Percentiles rank a stretch among this genome's conserved stretches.
These are phyloP conservation scores for Coregonus ussuriensis DNA, from an alignment of 2,797 vertebrate genomes.

Conservation along the genomic window DNA sequence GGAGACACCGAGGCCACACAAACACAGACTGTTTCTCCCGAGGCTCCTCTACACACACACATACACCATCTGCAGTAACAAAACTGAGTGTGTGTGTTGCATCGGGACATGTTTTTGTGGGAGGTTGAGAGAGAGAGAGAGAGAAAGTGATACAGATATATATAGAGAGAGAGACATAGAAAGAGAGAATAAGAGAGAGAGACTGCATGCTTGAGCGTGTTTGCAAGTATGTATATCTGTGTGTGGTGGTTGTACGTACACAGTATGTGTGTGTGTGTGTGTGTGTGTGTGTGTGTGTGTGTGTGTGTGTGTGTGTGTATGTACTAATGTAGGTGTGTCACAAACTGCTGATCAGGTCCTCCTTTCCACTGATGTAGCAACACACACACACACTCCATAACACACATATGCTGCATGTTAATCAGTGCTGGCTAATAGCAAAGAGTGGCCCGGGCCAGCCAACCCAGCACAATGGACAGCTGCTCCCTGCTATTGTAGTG, in stretches of 20 bases:
- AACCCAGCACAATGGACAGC: conserved; percentile 76
- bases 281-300: no score
- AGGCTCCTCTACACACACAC: not conserved
- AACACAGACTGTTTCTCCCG: not conserved
- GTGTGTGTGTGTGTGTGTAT: not conserved
- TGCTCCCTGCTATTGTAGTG: not conserved
- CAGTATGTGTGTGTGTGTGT: not conserved
- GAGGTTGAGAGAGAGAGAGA: not conserved
- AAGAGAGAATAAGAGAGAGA: not conserved
- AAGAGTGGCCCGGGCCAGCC: conserved; percentile 25
- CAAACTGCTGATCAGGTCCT: conserved; percentile 68
- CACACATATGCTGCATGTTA: conserved; percentile 47
- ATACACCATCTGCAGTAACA: not conserved
- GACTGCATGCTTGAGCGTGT: conserved; percentile 1
- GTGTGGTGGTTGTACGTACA: not conserved
- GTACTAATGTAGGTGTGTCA: conserved; percentile 27
- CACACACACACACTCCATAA: conserved; percentile 24
- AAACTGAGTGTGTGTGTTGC: not conserved
- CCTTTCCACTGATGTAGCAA: conserved; percentile 9
- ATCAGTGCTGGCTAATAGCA: conserved; percentile 49
- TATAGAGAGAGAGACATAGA: no score
- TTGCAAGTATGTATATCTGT: not conserved
- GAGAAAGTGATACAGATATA: not conserved
- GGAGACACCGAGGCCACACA: not conserved
- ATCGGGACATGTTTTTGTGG: not conserved